Percentiles rank a stretch among this genome's conserved stretches.
phyloP scores from a whole-genome alignment of 2,888 invertebrate species.

The Luffia ferchaultella region DNA sequence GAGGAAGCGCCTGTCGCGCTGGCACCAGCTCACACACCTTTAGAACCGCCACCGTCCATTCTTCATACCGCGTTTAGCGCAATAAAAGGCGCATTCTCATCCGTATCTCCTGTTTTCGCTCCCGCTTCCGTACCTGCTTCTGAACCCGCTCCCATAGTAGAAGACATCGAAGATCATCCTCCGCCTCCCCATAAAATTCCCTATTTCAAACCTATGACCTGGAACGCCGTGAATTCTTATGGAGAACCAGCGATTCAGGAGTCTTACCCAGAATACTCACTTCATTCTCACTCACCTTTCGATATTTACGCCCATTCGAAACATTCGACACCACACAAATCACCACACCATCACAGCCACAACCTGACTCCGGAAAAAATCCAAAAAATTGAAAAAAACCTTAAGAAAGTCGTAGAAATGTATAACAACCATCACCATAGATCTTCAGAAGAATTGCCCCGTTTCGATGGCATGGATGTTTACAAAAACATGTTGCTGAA shows the following conservation, averaged over 20 bases:
- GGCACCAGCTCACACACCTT: conserved; percentile 29
- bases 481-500: conserved; percentile 35
- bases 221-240: conserved; percentile 52
- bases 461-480: conserved; percentile 30
- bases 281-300: conserved; percentile 31
- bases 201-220: conserved; percentile 40
- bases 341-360: conserved; percentile 15
- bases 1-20: conserved; percentile 16
- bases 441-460: conserved; percentile 39
- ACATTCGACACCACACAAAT: conserved; percentile 24
- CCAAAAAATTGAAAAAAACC: conserved; percentile 45
- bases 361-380: conserved; percentile 45
- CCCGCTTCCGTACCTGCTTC: conserved; percentile 12
- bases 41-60: conserved; percentile 47
- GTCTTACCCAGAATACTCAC: conserved; percentile 37
- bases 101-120: conserved; percentile 18
- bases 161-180: conserved; percentile 26
- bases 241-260: conserved; percentile 47
- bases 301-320: conserved; percentile 34
- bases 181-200: conserved; percentile 40
- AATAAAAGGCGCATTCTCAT: conserved; percentile 41
- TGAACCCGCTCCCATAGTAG: conserved; percentile 6
- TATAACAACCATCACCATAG: conserved; percentile 32
- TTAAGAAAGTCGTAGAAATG: conserved; percentile 38
- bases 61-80: conserved; percentile 47